A percentile compares a stretch with the other conserved stretches of the same genome.
These are phyloP conservation scores for Xylota segnis DNA, from an alignment of 2,888 invertebrate species.

Conservation along the genomic window DNA sequence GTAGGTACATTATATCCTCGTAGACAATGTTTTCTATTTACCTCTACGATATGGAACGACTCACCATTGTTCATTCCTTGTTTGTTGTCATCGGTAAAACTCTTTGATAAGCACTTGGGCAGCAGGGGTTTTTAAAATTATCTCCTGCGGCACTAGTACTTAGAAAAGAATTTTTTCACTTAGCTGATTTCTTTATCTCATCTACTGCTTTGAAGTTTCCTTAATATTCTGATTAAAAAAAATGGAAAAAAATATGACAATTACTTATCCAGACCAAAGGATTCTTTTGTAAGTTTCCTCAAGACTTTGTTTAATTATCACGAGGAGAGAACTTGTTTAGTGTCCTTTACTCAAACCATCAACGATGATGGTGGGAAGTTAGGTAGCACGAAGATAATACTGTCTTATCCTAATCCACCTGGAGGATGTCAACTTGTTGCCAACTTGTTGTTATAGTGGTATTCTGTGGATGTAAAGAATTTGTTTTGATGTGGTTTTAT, in stretches of 20 bases:
- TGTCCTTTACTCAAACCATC: not conserved
- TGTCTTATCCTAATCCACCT: not conserved
- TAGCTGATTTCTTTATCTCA: conserved; percentile 19
- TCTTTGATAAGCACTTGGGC: conserved; percentile 85
- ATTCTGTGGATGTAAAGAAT: not conserved
- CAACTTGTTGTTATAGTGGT: not conserved
- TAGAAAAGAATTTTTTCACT: conserved; percentile 82
- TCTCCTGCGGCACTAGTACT: conserved; percentile 86
- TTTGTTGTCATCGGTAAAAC: conserved; percentile 84
- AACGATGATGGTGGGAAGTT: not conserved
- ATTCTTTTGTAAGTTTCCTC: not conserved
- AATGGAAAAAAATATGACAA: not conserved
- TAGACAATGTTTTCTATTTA: conserved; percentile 4
- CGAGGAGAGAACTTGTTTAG: not conserved
- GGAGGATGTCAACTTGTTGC: not conserved
- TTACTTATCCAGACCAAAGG: not conserved
- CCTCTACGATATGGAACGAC: conserved; percentile 1
- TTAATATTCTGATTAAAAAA: not conserved
- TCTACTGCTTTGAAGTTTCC: conserved; percentile 26
- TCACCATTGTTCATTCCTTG: not conserved
- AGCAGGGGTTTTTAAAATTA: conserved; percentile 84
- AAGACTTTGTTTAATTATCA: not conserved
- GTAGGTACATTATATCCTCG: too few species aligned
- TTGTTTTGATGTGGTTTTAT: not conserved
- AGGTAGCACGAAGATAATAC: not conserved